Conservation (phyloP, 2,113 vertebrate species). For the Oreochromis aureus region DNA sequence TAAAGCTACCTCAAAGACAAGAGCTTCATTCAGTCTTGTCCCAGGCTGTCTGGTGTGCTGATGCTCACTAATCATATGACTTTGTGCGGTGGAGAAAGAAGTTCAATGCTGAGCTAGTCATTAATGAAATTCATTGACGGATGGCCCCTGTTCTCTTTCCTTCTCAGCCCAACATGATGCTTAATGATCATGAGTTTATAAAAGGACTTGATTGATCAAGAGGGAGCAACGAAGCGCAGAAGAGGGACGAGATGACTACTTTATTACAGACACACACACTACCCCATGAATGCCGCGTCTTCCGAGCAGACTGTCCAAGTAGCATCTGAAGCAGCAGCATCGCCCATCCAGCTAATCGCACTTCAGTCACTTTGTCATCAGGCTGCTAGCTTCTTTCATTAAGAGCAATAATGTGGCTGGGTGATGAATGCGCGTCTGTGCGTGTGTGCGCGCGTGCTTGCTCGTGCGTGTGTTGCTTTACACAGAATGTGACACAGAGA, state of each 20-base stretch:
- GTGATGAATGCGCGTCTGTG: slow-evolving; percentile 85
- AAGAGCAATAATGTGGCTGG: slow-evolving; percentile 84
- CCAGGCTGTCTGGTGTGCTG: slow-evolving; percentile 18
- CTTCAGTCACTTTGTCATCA: slow-evolving; percentile 90
- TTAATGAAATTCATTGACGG: slow-evolving; percentile 71
- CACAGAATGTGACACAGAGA: slow-evolving; percentile 65
- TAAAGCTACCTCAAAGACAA: slow-evolving; percentile 26
- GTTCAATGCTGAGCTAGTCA: slow-evolving; percentile 51
- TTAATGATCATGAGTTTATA: slow-evolving; percentile 83
- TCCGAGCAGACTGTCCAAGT: slow-evolving; percentile 54
- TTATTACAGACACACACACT: slow-evolving; percentile 76
- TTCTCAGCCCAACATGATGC: slow-evolving; percentile 68
- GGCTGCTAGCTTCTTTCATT: slow-evolving; percentile 85
- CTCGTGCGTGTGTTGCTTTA: slow-evolving; percentile 55
- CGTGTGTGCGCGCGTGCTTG: background rate
- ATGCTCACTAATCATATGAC: slow-evolving; percentile 54
- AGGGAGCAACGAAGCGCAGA: slow-evolving; percentile 71
- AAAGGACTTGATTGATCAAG: slow-evolving; percentile 79
- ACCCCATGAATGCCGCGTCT: slow-evolving; percentile 38
- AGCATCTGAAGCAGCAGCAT: slow-evolving; percentile 65
- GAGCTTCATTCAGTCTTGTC: slow-evolving; percentile 30
- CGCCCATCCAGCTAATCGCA: slow-evolving; percentile 80
- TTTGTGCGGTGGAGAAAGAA: slow-evolving; percentile 42
- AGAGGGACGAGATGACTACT: slow-evolving; percentile 79
- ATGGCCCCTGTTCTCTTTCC: slow-evolving; percentile 59